Evolutionary conservation across 2,113 vertebrate species (phyloP).

Genomic region (Python bivittatus): DNA sequence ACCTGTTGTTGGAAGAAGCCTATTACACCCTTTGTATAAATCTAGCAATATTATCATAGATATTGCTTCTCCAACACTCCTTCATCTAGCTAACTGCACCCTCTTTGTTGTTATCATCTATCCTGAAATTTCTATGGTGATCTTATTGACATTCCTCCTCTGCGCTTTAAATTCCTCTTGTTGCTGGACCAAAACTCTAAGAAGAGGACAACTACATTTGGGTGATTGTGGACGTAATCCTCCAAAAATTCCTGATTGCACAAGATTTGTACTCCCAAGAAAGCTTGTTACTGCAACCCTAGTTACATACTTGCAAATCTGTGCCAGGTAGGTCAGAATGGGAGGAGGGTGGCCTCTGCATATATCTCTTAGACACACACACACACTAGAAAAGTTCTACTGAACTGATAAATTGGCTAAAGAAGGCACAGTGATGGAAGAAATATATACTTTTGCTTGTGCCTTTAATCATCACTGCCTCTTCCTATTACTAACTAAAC

Average conservation of each 20-base stretch:
- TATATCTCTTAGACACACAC: not conserved
- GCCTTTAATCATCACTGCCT: not conserved
- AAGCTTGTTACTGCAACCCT: not conserved
- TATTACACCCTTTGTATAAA: not conserved
- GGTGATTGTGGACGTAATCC: not conserved
- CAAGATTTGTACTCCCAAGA: not conserved
- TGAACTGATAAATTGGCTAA: not conserved
- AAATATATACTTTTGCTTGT: not conserved
- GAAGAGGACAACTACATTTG: not conserved
- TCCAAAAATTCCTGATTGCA: not conserved
- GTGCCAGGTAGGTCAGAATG: not conserved
- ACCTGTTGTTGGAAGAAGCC: not conserved
- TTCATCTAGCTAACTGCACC: not conserved
- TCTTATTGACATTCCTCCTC: not conserved
- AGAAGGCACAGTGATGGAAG: not conserved
- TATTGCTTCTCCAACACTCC: not conserved
- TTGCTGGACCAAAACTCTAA: not conserved
- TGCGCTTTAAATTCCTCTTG: not conserved
- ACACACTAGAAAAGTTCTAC: not conserved
- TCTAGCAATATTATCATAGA: not conserved
- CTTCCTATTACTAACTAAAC: not conserved
- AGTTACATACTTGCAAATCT: not conserved
- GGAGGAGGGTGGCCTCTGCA: not conserved
- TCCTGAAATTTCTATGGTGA: not conserved
- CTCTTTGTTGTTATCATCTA: not conserved